Conservation (phyloP, 2,888 invertebrate species). For the Gymnoscelis rufifasciata region DNA sequence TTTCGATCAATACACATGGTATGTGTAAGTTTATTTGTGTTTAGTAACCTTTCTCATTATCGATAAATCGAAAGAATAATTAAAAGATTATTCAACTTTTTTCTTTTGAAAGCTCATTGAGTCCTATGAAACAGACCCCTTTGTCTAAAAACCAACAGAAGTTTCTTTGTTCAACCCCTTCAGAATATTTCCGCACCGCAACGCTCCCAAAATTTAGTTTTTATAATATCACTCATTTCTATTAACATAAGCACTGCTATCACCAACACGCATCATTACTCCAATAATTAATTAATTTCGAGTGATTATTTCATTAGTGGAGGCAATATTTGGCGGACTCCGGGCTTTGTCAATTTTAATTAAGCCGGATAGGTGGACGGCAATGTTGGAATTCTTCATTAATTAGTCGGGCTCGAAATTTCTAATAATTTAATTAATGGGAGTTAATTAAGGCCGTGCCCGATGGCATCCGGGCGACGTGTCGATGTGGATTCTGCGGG, state of each 20-base stretch:
- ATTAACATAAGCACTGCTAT: constrained; percentile 41
- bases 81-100: too few relatives aligned
- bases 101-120: too few relatives aligned
- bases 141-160: too few relatives aligned
- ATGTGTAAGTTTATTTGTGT: too few relatives aligned
- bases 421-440: constrained; percentile 78
- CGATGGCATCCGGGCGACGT: constrained; percentile 64
- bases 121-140: too few relatives aligned
- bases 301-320: constrained; percentile 78
- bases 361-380: constrained; percentile 74
- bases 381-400: constrained; percentile 78
- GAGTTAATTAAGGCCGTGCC: constrained; percentile 67
- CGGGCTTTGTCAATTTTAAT: constrained; percentile 79
- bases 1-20: too few relatives aligned
- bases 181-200: too few relatives aligned
- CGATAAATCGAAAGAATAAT: too few relatives aligned
- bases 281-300: constrained; percentile 77
- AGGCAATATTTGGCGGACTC: constrained; percentile 72
- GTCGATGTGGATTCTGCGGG: constrained; percentile 46
- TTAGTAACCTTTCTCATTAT: too few relatives aligned
- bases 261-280: constrained; percentile 75
- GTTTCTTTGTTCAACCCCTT: too few relatives aligned
- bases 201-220: background rate
- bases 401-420: constrained; percentile 75
- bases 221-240: background rate